Evolutionary conservation across 2,113 vertebrate genomes (phyloP), one percentile per base, ranked within the genome.

Genomic region (Ursus arctos): DNA sequence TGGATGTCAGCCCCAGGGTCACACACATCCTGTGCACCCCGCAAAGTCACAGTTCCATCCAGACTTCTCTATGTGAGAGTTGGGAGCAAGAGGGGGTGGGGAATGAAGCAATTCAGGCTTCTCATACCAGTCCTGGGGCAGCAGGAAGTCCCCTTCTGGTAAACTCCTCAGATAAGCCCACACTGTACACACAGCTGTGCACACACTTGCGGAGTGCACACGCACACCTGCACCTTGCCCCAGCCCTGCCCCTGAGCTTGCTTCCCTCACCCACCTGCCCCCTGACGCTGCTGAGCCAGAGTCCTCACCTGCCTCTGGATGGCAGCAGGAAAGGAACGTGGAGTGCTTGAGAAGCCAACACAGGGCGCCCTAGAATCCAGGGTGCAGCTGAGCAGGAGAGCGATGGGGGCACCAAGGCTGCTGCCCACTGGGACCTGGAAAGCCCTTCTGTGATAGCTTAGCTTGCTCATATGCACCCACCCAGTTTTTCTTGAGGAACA

Each of bases 391-490:
- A 83, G 14, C 0, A 0, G 1, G 15, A 63, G 2, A 53, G 24
- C 0, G 0, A 24, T 43, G 22, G 31, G 33, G 13, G 33, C 24
- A 53, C 9, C 0, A 31, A 26, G 51, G 24, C 16, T 47, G n/a
- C 69, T 22, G 43, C 72, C 59, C 10, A 0, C 26, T 8, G 43
- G 80, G 26, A 14, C 47, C 28, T 13, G 40, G 81, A 33, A 85
- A 85, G 53, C 80, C 63, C 91, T n/a, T 57, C 9, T 0, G 8
- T 11, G 0, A 0, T 14, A 69, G 15, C 24, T 59, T 21, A 5
- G 6, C 28, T 53, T 31, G 80, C 71, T 72, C 71, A 11, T 28
- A 43, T 13, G 8, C 5, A 71, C 24, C 76, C n/a, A 71, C n/a
- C 63, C 69, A 16, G 63, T 19, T 72, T 81, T 94, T 47, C 63